Percentiles rank a stretch among this genome's conserved stretches.
These are phyloP conservation scores for Acronicta aceris DNA, from an alignment of 2,888 invertebrate species.

Conservation along the genomic window DNA sequence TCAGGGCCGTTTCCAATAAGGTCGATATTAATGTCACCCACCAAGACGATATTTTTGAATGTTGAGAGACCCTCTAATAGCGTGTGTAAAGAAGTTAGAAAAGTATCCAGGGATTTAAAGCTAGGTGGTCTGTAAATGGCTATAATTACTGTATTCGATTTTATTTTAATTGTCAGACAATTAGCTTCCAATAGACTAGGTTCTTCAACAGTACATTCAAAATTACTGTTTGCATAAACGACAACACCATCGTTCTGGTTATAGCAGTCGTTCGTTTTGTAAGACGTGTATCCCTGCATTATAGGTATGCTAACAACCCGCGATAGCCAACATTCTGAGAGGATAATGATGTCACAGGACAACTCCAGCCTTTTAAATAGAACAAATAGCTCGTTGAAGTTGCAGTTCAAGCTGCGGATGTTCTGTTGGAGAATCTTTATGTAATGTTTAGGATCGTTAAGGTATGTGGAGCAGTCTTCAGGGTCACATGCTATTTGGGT, in stretches of 20 bases:
- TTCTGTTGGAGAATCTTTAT: conserved; percentile 6
- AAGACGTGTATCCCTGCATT: too few relatives aligned
- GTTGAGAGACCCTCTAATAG: not conserved
- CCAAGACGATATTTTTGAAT: conserved; percentile 1
- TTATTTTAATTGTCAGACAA: conserved; percentile 2
- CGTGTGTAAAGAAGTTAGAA: not conserved
- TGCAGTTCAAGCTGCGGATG: conserved; percentile 2
- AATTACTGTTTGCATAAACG: too few relatives aligned
- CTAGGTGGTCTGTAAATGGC: conserved; percentile 1
- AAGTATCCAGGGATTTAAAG: too few relatives aligned
- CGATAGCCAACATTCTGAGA: conserved; percentile 3
- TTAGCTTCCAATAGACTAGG: not conserved
- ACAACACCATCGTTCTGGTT: too few relatives aligned
- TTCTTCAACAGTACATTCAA: not conserved
- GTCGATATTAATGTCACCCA: conserved; percentile 2
- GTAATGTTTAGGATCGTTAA: conserved; percentile 1
- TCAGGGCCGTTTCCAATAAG: not conserved
- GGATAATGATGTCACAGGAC: not conserved
- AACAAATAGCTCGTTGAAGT: conserved; percentile 1
- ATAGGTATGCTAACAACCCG: too few relatives aligned
- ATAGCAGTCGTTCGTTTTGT: too few relatives aligned
- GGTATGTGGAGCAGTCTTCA: conserved; percentile 3
- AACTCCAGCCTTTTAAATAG: conserved; percentile 4
- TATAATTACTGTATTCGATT: not conserved
- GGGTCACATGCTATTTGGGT: conserved; percentile 2